phyloP scores from a whole-genome alignment of 2,113 vertebrate species.

The Trogon surrucura region DNA sequence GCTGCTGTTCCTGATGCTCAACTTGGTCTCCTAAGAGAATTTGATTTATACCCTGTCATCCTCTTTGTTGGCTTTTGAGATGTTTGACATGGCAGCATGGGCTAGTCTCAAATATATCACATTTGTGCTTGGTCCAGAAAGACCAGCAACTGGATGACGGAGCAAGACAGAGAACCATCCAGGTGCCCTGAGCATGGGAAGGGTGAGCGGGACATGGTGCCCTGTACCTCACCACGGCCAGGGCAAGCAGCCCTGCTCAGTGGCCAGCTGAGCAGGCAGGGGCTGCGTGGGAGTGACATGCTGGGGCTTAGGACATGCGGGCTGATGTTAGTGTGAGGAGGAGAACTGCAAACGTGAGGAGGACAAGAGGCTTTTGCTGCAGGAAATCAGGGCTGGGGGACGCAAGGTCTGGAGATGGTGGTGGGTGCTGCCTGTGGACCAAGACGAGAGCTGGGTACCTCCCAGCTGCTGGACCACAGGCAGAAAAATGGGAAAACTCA shows the following conservation, averaged over 20 bases:
- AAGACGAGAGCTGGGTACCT: background rate
- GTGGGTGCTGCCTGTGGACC: background rate
- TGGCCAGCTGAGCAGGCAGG: rapidly evolving
- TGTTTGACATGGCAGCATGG: background rate
- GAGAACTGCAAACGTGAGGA: background rate
- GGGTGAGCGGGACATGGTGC: rapidly evolving
- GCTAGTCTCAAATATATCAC: background rate
- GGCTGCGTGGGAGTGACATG: rapidly evolving
- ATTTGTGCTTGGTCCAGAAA: background rate
- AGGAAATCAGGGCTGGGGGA: background rate
- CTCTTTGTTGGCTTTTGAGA: background rate
- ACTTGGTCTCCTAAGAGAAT: background rate
- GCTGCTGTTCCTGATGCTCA: background rate
- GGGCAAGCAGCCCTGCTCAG: background rate
- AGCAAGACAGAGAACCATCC: rapidly evolving
- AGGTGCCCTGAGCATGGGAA: background rate
- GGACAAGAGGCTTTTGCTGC: background rate
- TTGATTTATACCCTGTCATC: background rate
- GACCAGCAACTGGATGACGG: background rate
- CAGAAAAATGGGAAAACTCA: background rate
- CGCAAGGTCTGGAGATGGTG: background rate
- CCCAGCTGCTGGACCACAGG: rapidly evolving
- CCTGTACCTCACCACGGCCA: background rate
- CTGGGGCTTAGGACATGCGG: background rate
- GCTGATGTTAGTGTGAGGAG: background rate